Evolutionary conservation across 2,888 invertebrate genomes (phyloP), one percentile per base, ranked within the genome.

Genomic region (Galerucella calmariensis): DNA sequence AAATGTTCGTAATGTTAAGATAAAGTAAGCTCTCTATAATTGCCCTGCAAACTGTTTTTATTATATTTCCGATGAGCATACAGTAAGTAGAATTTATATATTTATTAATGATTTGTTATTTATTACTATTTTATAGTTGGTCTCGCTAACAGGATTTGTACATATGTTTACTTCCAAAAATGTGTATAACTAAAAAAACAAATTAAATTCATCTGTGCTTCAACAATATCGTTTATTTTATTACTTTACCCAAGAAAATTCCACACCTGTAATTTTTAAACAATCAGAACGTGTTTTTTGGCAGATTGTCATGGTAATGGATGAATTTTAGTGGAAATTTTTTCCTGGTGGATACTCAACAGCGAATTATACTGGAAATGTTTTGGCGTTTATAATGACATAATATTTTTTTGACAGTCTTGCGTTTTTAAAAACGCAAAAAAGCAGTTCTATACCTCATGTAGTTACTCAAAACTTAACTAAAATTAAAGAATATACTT

Each of bases 61-160:
- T 72, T 76, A 73, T 67, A 79, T 78, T 82, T 81, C 74, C 20
- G 83, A 84, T 82, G 81, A 79, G 81, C 76, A 82, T 71, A 71
- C 56, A 71, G 78, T 84, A 85, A 71, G 78, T 84, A 85, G 83
- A 83, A 76, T 83, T 82, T 80, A 83, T 56, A 56, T 82, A 83
- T 83, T 84, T 83, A 83, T 82, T 79, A 78, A 81, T 80, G 81
- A 82, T 84, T 84, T 85, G 85, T 85, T 86, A 86, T 86, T 86
- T 86, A 85, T 86, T 86, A 82, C 81, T 83, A 83, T 85, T 85
- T 85, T 85, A 83, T 85, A 84, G 82, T 83, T 86, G 86, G 85
- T 86, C 85, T 86, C 85, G 85, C 85, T 86, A 85, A 86, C 86
- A 86, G 85, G 84, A 86, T 83, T 86, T 85, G 87, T 87, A 87